phyloP scores from a whole-genome alignment of 1,140 invertebrate genomes.

The Caenorhabditis latens region DNA sequence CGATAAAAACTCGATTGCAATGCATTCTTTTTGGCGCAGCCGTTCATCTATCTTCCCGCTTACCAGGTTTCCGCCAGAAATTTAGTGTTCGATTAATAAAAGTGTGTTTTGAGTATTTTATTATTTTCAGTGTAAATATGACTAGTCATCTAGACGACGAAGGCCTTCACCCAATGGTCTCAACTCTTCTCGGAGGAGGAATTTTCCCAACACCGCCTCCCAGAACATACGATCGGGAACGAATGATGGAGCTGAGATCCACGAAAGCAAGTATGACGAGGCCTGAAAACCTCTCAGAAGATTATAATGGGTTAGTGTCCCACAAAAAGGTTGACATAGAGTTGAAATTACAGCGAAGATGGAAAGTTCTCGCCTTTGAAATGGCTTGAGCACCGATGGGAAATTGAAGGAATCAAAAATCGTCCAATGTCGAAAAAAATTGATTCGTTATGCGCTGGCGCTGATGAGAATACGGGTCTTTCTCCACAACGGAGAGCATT shows the following conservation, averaged over 20 bases:
- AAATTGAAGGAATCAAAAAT: slow-evolving; percentile 65
- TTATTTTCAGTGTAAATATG: slow-evolving; percentile 51
- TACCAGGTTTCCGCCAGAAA: too few relatives aligned
- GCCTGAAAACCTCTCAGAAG: slow-evolving; percentile 63
- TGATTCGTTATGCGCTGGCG: slow-evolving; percentile 64
- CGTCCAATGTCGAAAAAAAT: slow-evolving; percentile 61
- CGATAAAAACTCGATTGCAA: slow-evolving; percentile 41
- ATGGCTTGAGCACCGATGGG: slow-evolving; percentile 70
- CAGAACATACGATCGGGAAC: slow-evolving; percentile 58
- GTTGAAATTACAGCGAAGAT: slow-evolving; percentile 67
- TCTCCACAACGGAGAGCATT: slow-evolving; percentile 70
- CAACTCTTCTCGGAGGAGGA: slow-evolving; percentile 37
- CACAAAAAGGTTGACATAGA: not conserved
- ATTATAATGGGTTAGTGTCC: slow-evolving; percentile 65
- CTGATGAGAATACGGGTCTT: slow-evolving; percentile 66
- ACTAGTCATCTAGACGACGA: slow-evolving; percentile 50
- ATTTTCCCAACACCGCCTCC: not conserved
- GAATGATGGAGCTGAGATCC: slow-evolving; percentile 62
- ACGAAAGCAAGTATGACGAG: slow-evolving; percentile 53
- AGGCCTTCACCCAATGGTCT: slow-evolving; percentile 41
- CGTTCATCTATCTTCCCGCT: not conserved
- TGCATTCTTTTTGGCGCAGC: not conserved
- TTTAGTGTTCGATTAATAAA: too few relatives aligned
- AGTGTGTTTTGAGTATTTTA: too few relatives aligned
- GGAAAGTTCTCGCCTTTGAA: slow-evolving; percentile 70